phyloP scores from a whole-genome alignment of 1,140 invertebrate species.

The Tetramorium parvispinum region DNA sequence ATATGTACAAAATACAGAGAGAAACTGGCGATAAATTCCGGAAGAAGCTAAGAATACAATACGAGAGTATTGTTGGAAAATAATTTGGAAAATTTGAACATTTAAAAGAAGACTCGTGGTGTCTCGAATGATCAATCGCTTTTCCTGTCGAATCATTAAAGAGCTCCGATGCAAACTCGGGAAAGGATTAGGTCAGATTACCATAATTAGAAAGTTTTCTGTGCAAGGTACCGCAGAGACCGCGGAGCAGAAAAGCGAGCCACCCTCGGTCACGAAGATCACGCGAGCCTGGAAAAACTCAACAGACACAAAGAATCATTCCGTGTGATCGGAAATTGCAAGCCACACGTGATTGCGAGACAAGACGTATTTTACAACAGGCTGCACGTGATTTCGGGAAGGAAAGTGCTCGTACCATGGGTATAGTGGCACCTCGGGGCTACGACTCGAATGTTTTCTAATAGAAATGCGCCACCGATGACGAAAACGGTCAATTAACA shows the following conservation, averaged over 20 bases:
- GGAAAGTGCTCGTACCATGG: conserved; percentile 79
- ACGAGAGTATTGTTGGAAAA: background rate
- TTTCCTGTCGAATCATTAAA: background rate
- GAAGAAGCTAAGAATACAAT: background rate
- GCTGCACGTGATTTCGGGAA: conserved; percentile 75
- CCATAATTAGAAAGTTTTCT: conserved; percentile 54
- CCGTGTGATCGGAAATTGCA: conserved; percentile 27
- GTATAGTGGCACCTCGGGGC: conserved; percentile 85
- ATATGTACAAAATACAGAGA: background rate
- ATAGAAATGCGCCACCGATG: conserved; percentile 15
- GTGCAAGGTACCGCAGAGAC: conserved; percentile 55
- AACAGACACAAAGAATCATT: conserved; percentile 55
- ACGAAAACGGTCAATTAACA: conserved; percentile 12
- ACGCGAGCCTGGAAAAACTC: conserved; percentile 74
- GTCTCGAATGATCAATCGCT: background rate
- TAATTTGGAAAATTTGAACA: background rate
- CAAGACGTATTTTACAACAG: conserved; percentile 32
- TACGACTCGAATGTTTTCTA: conserved; percentile 62
- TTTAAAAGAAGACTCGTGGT: conserved; percentile 4
- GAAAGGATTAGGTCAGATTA: conserved; percentile 35
- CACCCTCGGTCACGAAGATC: conserved; percentile 74
- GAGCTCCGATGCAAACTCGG: background rate
- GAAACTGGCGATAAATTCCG: background rate
- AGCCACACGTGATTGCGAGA: conserved; percentile 6
- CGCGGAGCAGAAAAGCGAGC: conserved; percentile 69